Evolutionary conservation across 2,113 vertebrate species (phyloP).

Genomic region (Pardalotus punctatus): DNA sequence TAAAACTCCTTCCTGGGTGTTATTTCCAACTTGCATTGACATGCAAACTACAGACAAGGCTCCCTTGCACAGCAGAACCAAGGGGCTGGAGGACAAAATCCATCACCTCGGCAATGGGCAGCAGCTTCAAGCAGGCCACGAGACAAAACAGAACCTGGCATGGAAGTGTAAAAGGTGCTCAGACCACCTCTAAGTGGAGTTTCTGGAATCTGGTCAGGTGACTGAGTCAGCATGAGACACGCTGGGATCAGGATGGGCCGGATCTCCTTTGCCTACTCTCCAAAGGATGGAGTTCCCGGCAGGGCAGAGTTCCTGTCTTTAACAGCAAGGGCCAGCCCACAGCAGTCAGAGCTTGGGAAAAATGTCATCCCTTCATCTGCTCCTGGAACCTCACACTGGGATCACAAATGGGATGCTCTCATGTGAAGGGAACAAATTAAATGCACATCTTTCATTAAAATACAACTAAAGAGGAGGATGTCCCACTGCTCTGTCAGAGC

Average conservation of each 20-base stretch:
- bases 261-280: background rate
- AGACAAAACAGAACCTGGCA: background rate
- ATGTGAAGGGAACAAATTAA: background rate
- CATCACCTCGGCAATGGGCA: background rate
- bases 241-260: background rate
- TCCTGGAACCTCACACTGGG: background rate
- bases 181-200: background rate
- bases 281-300: background rate
- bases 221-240: background rate
- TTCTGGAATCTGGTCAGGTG: background rate
- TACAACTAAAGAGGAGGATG: background rate
- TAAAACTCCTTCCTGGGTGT: background rate
- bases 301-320: background rate
- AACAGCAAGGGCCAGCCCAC: background rate
- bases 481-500: background rate
- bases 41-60: background rate
- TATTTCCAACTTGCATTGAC: background rate
- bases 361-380: background rate
- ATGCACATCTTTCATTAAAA: background rate
- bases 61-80: background rate
- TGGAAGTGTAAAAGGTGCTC: background rate
- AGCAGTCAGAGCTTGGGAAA: background rate
- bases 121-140: background rate
- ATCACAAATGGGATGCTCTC: background rate
- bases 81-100: background rate